Percentiles rank a stretch among this genome's conserved stretches.
phyloP scores from a whole-genome alignment of 2,113 vertebrate species.

The Pedionomus torquatus region DNA sequence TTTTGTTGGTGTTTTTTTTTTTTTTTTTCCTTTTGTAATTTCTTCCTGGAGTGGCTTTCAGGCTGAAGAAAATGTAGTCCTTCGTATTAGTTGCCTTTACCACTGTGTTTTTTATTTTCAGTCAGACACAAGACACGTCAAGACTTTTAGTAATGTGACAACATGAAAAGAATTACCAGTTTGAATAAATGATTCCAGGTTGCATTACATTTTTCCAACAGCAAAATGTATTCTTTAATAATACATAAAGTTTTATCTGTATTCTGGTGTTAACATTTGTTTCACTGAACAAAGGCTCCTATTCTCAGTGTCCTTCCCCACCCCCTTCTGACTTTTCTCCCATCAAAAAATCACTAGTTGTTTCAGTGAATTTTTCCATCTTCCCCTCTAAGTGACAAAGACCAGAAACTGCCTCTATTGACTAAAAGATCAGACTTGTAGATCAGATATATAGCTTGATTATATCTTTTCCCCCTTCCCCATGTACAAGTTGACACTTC shows the following conservation, averaged over 20 bases:
- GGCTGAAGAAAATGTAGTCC: slow-evolving; percentile 11
- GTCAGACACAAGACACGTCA: slow-evolving; percentile 17
- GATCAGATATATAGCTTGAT: neutral
- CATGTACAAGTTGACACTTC: neutral
- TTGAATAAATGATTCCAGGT: slow-evolving; percentile 61
- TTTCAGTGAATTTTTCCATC: neutral
- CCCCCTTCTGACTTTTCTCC: slow-evolving; percentile 8
- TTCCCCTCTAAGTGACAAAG: neutral
- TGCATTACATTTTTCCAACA: slow-evolving; percentile 57
- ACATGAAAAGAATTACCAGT: slow-evolving; percentile 50
- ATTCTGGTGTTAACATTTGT: slow-evolving; percentile 53
- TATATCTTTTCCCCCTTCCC: neutral
- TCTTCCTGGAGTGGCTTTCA: slow-evolving; percentile 33
- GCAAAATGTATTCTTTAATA: slow-evolving; percentile 59
- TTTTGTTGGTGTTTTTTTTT: neutral
- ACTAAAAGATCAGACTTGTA: neutral
- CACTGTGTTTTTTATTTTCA: slow-evolving; percentile 46
- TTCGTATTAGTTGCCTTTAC: slow-evolving; percentile 54
- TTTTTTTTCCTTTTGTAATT: neutral
- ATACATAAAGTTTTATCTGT: slow-evolving; percentile 63
- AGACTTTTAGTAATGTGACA: slow-evolving; percentile 61
- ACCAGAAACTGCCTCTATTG: neutral
- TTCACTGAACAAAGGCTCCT: slow-evolving; percentile 47
- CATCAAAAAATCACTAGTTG: neutral
- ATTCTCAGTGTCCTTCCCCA: neutral